Conservation (phyloP, 2,888 invertebrate genomes). For the Thumatha senex region DNA sequence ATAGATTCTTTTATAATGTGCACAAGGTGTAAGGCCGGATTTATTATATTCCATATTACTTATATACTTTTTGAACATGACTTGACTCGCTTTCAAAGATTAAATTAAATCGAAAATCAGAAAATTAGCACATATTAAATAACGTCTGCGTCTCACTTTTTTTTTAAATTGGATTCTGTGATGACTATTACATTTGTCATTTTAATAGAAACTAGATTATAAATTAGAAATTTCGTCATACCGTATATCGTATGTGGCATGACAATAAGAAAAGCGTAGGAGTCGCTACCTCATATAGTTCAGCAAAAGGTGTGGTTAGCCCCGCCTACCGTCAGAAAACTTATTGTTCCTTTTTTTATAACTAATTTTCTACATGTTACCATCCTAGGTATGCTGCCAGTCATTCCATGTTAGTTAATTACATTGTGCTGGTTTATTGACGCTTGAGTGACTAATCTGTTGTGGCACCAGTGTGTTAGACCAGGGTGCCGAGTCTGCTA, state of each 20-base stretch:
- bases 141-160: not conserved
- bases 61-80: too few species aligned
- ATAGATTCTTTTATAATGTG: too few species aligned
- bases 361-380: constrained; percentile 35
- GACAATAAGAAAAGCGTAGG: constrained; percentile 32
- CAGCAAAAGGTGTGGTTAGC: constrained; percentile 34
- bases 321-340: constrained; percentile 40
- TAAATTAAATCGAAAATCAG: too few species aligned
- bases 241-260: constrained; percentile 6
- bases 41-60: too few species aligned
- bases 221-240: too few species aligned
- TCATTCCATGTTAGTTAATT: not conserved
- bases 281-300: constrained; percentile 26
- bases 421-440: not conserved
- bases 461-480: too few species aligned
- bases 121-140: not conserved
- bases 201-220: not conserved
- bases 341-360: constrained; percentile 46
- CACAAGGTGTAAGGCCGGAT: too few species aligned
- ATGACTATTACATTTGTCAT: too few species aligned
- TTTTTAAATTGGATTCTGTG: not conserved
- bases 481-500: too few species aligned
- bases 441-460: not conserved
- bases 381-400: constrained; percentile 22
- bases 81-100: too few species aligned